phyloP scores from a whole-genome alignment of 2,888 invertebrate genomes.

The Atethmia centrago region DNA sequence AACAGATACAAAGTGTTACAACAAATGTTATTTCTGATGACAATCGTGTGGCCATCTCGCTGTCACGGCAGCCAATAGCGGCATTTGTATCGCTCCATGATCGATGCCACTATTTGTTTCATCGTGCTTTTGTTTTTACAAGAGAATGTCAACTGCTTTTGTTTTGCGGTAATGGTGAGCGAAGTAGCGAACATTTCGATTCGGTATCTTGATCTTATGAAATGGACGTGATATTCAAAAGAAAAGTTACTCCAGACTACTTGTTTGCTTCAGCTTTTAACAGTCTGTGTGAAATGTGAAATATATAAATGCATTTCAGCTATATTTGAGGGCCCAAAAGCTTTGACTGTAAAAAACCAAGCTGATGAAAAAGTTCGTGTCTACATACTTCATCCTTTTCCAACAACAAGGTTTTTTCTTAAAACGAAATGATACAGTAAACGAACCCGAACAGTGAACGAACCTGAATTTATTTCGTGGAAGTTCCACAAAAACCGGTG shows the following conservation, averaged over 20 bases:
- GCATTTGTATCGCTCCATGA: slow-evolving; percentile 61
- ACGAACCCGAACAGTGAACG: background rate
- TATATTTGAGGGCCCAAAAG: background rate
- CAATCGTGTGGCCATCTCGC: slow-evolving; percentile 50
- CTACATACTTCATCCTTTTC: background rate
- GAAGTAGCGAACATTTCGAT: slow-evolving; percentile 20
- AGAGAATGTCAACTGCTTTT: slow-evolving; percentile 46
- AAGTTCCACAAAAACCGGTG: background rate
- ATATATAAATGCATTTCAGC: background rate
- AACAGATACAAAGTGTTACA: slow-evolving; percentile 47
- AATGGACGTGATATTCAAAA: background rate
- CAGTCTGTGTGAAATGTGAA: background rate
- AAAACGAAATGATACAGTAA: background rate
- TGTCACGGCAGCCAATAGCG: slow-evolving; percentile 54
- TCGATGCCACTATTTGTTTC: slow-evolving; percentile 64
- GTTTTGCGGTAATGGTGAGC: slow-evolving; percentile 46
- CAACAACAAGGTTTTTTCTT: background rate
- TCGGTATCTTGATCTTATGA: slow-evolving; percentile 8
- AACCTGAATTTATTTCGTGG: slow-evolving; percentile 2
- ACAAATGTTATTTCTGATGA: slow-evolving; percentile 64
- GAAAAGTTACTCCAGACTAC: background rate
- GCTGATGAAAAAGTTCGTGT: background rate
- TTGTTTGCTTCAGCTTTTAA: background rate
- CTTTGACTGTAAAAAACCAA: background rate
- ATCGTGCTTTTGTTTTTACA: slow-evolving; percentile 56